These are phyloP conservation scores for Rhagologus leucostigma DNA, from an alignment of 2,113 vertebrate species.

Conservation along the genomic window DNA sequence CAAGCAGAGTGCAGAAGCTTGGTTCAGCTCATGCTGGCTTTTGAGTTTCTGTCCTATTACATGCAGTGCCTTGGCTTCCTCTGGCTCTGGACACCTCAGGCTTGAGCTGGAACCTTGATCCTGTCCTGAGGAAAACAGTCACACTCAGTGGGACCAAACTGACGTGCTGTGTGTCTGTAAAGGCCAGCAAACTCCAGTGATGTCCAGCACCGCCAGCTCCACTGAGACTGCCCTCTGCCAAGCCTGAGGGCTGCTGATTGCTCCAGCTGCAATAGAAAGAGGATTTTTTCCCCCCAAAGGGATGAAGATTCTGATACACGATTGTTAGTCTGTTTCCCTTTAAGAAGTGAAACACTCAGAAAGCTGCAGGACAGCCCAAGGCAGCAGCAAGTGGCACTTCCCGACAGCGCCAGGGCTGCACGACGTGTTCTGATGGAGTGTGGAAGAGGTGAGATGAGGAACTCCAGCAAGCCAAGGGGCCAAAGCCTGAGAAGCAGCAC, in stretches of 20 bases:
- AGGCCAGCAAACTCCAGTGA: not conserved
- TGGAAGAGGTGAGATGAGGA: not conserved
- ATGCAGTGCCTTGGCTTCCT: not conserved
- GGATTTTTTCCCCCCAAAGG: not conserved
- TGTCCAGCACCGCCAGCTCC: not conserved
- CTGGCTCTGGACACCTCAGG: not conserved
- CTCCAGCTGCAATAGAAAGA: not conserved
- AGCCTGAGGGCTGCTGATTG: not conserved
- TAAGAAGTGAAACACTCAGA: not conserved
- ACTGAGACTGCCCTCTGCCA: not conserved
- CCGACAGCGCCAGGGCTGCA: not conserved
- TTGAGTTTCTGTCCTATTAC: accelerated
- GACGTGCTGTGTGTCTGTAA: accelerated
- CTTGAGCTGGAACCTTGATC: not conserved
- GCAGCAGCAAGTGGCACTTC: not conserved
- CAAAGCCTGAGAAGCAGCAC: not conserved
- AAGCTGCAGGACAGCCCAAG: not conserved
- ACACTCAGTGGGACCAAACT: too few relatives aligned
- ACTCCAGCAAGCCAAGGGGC: not conserved
- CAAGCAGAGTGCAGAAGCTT: not conserved
- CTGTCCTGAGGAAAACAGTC: not conserved
- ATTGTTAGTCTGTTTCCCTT: not conserved
- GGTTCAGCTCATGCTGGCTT: not conserved
- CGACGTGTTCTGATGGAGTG: accelerated
- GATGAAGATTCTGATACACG: not conserved